Evolutionary conservation across 2,888 invertebrate species (phyloP).

Genomic region (Pyralis farinalis): DNA sequence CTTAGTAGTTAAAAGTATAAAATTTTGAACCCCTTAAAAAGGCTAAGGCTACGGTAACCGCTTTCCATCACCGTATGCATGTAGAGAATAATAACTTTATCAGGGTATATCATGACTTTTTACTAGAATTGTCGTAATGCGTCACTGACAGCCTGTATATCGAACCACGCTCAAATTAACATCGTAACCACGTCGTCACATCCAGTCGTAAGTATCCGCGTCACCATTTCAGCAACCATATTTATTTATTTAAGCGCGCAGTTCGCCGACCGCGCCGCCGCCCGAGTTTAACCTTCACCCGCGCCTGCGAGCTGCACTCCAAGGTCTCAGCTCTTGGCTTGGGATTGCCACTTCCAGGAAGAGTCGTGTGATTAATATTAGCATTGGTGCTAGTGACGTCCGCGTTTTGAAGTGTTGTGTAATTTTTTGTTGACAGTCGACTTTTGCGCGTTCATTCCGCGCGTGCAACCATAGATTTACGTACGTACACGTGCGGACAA

Average conservation of each 20-base stretch:
- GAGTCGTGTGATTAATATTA: slow-evolving; percentile 22
- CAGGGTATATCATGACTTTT: no score
- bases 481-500: no score
- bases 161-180: no score
- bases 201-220: slow-evolving; percentile 22
- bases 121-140: no score
- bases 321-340: slow-evolving; percentile 44
- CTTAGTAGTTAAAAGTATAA: no score
- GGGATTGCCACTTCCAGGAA: slow-evolving; percentile 36
- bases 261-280: slow-evolving; percentile 64
- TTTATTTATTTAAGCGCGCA: slow-evolving; percentile 51
- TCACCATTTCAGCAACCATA: slow-evolving; percentile 35
- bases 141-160: no score
- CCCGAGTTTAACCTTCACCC: slow-evolving; percentile 51
- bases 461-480: no score
- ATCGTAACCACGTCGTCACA: slow-evolving; percentile 11
- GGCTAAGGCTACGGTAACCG: no score
- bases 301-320: slow-evolving; percentile 42
- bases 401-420: slow-evolving; percentile 11
- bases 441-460: neutral
- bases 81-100: no score
- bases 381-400: slow-evolving; percentile 15
- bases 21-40: no score
- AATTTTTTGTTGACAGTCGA: slow-evolving; percentile 9
- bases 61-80: no score